Base-by-base conservation (phyloP, 1,140 invertebrate genomes). In the Pseudobourletiella spinata region DNA sequence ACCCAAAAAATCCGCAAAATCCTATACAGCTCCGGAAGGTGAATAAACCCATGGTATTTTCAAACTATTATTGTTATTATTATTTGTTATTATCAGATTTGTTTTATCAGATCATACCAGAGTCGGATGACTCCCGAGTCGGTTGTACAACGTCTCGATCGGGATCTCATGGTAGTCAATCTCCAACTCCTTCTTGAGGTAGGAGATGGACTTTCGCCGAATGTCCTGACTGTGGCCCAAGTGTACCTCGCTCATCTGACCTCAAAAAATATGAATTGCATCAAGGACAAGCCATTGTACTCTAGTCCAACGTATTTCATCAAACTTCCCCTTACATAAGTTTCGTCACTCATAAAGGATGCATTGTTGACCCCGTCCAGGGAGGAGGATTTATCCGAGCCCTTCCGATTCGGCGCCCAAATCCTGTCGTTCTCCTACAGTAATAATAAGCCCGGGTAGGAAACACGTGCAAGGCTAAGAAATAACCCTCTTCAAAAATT, bases 151-250 rank as follows among this genome's bases (percentile, higher is more conserved):
- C 79, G 98, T 93, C 78, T 96, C 91, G 70, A 95, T 84, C 74
- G 90, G 83, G 74, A 98, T 87, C 83, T 91, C 95, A 82, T 99
- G 96, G 79, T 90, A 93, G 78, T 98, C 95, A 76, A 97, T 95
- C 77, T 94, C 90, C 80, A 97, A 85, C 82, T 98, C 94, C 79
- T 96, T 91, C 81, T 97, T 97, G 74, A 98, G 83, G 77, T 95
- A 69, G 4, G 26, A 61, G 1, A 61, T n/a, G 2, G 67, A 66
- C 35, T 66, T 64, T 20, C 59, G 14, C 2, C 59, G 25, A 43
- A 66, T 59, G 6, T 58, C 42, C 1, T 29, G 29, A 18, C 48
- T 46, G 32, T 55, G 26, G 2, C 59, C 64, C 46, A 66, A 39
- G 39, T 66, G 59, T 3, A 61, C 57, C 39, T 62, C 46, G 25